Conservation (phyloP, 1,140 invertebrate species). For the Eueides isabella region DNA sequence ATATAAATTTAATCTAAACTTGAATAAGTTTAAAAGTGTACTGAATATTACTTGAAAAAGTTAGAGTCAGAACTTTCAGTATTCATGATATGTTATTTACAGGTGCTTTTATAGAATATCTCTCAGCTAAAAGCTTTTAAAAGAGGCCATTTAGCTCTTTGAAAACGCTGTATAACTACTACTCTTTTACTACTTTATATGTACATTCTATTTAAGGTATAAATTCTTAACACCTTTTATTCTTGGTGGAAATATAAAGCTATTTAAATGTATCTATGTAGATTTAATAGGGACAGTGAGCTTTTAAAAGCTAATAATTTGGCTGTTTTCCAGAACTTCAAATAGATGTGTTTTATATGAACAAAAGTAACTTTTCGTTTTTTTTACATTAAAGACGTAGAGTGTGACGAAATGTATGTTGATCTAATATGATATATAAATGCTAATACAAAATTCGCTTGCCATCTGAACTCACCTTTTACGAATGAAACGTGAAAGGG, state of each 20-base stretch:
- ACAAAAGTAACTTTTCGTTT: neutral
- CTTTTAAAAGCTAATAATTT: neutral
- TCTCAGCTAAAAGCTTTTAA: constrained; percentile 27
- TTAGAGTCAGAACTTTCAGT: constrained; percentile 4
- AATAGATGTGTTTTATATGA: neutral
- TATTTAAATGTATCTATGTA: constrained; percentile 13
- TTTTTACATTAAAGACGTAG: neutral
- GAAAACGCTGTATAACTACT: constrained; percentile 11
- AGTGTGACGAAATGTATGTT: too few species aligned
- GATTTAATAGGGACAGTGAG: constrained; percentile 9
- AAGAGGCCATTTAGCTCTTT: constrained; percentile 20
- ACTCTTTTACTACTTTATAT: constrained; percentile 11
- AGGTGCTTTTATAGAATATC: constrained; percentile 25
- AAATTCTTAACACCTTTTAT: constrained; percentile 21
- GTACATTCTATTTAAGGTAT: constrained; percentile 19
- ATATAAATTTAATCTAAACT: neutral
- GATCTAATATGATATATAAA: too few species aligned
- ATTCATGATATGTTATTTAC: constrained; percentile 21
- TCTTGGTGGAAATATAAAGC: constrained; percentile 9
- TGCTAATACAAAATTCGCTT: too few species aligned
- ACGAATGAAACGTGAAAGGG: too few species aligned
- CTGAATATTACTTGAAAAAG: neutral
- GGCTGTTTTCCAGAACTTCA: constrained; percentile 19
- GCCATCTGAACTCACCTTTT: too few species aligned
- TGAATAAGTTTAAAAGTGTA: neutral